Conservation (phyloP, 2,113 vertebrate species). For the Halcyon senegalensis region DNA sequence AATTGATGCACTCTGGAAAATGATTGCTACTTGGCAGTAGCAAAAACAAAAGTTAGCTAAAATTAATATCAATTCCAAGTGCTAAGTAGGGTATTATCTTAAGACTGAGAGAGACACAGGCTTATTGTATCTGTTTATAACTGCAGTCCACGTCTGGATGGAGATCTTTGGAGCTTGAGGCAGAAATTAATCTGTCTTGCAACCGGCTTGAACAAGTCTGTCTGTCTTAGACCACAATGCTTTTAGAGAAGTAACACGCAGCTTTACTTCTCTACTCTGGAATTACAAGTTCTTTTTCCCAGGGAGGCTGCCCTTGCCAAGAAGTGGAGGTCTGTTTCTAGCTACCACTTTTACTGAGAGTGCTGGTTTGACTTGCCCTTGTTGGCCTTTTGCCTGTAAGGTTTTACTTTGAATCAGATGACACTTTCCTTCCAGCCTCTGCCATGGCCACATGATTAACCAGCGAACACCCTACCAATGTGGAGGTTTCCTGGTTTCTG, state of each 20-base stretch:
- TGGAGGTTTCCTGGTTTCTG: not conserved
- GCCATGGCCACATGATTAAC: not conserved
- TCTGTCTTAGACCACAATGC: not conserved
- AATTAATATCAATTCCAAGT: not conserved
- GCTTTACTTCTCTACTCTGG: not conserved
- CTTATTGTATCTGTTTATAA: not conserved
- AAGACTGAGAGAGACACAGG: not conserved
- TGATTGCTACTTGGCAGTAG: not conserved
- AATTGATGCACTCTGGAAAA: not conserved
- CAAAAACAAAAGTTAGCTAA: not conserved
- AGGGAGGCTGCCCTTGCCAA: not conserved
- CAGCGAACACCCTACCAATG: not conserved
- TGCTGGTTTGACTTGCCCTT: not conserved
- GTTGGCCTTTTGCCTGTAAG: not conserved
- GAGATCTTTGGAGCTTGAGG: not conserved
- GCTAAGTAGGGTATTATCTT: not conserved
- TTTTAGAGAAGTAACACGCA: not conserved
- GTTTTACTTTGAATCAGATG: not conserved
- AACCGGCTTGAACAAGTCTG: not conserved
- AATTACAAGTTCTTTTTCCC: not conserved
- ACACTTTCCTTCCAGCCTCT: not conserved
- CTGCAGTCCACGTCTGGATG: not conserved
- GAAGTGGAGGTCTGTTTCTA: not conserved
- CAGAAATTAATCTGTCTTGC: not conserved
- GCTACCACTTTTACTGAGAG: fast-evolving